These are phyloP conservation scores for Nothoprocta perdicaria DNA, from an alignment of 2,113 vertebrate genomes.

Conservation along the genomic window DNA sequence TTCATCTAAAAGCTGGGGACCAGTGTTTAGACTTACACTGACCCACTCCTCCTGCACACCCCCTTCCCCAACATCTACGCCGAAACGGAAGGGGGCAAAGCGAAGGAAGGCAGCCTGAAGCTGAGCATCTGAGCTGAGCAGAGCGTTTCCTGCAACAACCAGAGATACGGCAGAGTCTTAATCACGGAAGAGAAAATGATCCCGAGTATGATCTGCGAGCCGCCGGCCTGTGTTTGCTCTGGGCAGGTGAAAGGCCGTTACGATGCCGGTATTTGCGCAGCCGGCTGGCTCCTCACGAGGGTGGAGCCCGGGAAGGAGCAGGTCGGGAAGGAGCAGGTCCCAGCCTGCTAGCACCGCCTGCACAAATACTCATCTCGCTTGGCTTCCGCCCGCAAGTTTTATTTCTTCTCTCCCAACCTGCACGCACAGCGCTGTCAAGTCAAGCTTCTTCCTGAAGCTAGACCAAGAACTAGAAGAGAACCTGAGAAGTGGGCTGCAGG, in stretches of 20 bases:
- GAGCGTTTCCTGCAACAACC: rapidly evolving
- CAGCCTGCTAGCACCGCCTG: neutral
- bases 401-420: neutral
- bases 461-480: neutral
- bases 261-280: conserved; percentile 6
- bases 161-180: neutral
- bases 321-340: conserved; percentile 11
- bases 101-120: neutral
- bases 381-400: neutral
- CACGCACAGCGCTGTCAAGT: neutral
- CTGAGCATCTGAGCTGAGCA: neutral
- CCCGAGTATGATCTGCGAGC: neutral
- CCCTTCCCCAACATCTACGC: neutral
- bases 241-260: conserved; percentile 32
- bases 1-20: neutral
- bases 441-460: neutral
- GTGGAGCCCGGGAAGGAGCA: conserved; percentile 23
- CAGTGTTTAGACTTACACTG: neutral
- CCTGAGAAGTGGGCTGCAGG: neutral
- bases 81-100: neutral
- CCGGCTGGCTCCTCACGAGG: neutral
- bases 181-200: neutral
- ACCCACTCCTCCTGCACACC: neutral
- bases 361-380: conserved; percentile 13
- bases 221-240: conserved; percentile 12